A percentile compares a stretch with the other conserved stretches of the same genome.
Evolutionary conservation across 2,113 vertebrate species (phyloP).

Genomic region (Herpetotheres cachinnans): DNA sequence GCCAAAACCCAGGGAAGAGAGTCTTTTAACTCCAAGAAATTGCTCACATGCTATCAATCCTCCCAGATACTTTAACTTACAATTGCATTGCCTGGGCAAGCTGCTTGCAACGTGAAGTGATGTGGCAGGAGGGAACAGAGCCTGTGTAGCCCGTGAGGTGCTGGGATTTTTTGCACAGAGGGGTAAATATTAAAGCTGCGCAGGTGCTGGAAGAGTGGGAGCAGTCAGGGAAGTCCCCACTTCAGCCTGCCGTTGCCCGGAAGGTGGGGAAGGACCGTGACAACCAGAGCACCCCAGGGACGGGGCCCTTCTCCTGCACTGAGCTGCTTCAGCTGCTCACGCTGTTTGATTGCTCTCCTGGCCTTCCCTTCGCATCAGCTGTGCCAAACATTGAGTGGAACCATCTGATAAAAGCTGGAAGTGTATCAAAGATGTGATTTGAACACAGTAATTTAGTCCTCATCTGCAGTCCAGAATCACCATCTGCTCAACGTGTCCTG

Average conservation of each 20-base stretch:
- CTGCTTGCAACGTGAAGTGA: background rate
- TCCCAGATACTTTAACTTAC: background rate
- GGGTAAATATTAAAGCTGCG: background rate
- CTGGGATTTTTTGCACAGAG: accelerated
- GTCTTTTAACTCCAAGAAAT: background rate
- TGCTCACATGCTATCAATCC: background rate
- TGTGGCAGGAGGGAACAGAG: background rate
- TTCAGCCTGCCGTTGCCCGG: accelerated
- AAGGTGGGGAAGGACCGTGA: background rate
- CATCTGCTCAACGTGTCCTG: background rate
- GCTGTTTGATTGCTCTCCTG: background rate
- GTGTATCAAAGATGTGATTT: conserved; percentile 12
- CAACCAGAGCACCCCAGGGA: background rate
- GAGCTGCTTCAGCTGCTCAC: background rate
- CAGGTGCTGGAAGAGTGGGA: background rate
- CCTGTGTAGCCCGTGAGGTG: accelerated
- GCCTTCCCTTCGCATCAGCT: background rate
- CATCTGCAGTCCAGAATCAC: background rate
- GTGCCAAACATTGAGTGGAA: conserved; percentile 59
- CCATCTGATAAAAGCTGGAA: conserved; percentile 59
- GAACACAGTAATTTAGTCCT: background rate
- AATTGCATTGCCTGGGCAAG: background rate
- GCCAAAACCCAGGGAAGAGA: background rate
- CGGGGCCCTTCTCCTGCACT: background rate
- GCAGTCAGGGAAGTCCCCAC: background rate